Conservation (phyloP, 2,113 vertebrate species). For the Cyphomyrus discorhynchus region DNA sequence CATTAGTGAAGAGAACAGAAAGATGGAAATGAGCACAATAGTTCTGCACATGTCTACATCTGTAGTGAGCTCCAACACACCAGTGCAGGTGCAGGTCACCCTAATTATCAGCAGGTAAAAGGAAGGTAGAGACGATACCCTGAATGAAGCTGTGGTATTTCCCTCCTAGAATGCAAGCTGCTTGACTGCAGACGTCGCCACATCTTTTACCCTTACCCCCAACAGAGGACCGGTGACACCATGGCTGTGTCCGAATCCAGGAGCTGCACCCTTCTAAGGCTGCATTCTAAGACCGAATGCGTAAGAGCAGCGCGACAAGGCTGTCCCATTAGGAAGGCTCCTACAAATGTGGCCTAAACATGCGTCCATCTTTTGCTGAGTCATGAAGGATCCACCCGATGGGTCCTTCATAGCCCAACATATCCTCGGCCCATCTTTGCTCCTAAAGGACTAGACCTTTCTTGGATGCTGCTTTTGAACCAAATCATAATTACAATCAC, state of each 20-base stretch:
- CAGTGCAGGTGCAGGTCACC: background rate
- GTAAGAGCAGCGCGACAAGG: background rate
- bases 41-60: background rate
- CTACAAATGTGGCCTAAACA: background rate
- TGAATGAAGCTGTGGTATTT: background rate
- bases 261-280: background rate
- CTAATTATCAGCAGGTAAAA: background rate
- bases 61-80: background rate
- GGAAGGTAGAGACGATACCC: background rate
- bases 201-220: background rate
- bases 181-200: background rate
- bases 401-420: background rate
- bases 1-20: slow-evolving; percentile 11
- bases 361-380: background rate
- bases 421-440: too few relatives aligned
- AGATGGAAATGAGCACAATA: slow-evolving; percentile 27
- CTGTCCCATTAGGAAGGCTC: background rate
- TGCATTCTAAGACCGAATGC: background rate
- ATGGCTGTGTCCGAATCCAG: background rate
- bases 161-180: background rate
- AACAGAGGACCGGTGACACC: background rate
- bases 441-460: too few relatives aligned
- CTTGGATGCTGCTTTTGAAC: too few relatives aligned
- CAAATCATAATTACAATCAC: too few relatives aligned
- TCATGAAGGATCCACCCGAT: background rate